A percentile compares a stretch with the other conserved stretches of the same genome.
Conservation (phyloP, 2,888 invertebrate genomes). For the Homarus gammarus region DNA sequence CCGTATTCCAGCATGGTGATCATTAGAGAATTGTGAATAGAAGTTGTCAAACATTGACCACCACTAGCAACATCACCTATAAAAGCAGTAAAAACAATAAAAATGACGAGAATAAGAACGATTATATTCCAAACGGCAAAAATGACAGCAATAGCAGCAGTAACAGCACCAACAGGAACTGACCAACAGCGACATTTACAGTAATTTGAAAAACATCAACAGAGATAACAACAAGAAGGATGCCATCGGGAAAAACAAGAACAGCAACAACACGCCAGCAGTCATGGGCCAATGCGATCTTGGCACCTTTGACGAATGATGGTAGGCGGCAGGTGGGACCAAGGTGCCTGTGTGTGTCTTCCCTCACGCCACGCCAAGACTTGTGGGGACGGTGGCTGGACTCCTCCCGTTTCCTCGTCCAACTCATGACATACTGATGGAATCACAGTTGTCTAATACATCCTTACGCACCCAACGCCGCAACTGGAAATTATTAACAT, state of each 20-base stretch:
- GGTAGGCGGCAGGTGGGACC: slow-evolving; percentile 13
- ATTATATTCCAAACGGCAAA: background rate
- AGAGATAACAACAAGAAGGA: background rate
- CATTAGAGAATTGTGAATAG: no score
- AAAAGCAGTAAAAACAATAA: background rate
- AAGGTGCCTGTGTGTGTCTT: slow-evolving; percentile 32
- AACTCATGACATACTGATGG: background rate
- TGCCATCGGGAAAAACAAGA: background rate
- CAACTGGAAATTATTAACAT: slow-evolving; percentile 28
- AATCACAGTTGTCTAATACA: background rate
- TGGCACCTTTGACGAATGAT: slow-evolving; percentile 38
- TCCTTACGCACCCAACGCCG: background rate
- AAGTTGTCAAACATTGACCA: no score
- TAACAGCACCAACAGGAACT: background rate
- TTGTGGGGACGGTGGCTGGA: background rate
- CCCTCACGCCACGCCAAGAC: slow-evolving; percentile 23
- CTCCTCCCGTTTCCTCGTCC: background rate
- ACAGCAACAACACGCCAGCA: background rate
- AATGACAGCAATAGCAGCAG: background rate
- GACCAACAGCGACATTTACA: no score
- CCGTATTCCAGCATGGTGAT: no score
- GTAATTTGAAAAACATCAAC: background rate
- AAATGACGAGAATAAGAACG: background rate
- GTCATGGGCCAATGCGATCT: background rate
- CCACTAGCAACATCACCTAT: no score